Evolutionary conservation across 1,140 invertebrate genomes (phyloP).

Genomic region (Micrasema longulum): DNA sequence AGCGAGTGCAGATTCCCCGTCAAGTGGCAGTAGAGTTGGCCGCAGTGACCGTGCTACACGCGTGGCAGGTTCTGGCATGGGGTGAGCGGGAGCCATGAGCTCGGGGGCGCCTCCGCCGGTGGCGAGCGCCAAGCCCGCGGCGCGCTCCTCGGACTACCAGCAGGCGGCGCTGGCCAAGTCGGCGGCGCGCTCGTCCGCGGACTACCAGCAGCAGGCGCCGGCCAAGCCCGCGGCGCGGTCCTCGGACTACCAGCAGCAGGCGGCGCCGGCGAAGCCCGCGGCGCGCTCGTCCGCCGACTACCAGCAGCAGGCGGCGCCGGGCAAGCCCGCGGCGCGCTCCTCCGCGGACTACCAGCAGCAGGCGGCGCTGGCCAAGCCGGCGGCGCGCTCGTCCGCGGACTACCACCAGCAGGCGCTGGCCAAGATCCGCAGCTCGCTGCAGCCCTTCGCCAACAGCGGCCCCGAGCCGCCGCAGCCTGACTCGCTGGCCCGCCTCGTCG

Average conservation of each 20-base stretch:
- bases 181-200: slow-evolving; percentile 80
- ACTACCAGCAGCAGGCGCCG: slow-evolving; percentile 89
- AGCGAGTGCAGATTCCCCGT: not conserved
- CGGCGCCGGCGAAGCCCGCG: slow-evolving; percentile 69
- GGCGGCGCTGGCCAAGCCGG: slow-evolving; percentile 76
- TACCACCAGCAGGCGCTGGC: slow-evolving; percentile 90
- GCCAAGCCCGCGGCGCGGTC: slow-evolving; percentile 86
- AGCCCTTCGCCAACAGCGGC: slow-evolving; percentile 83
- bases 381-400: slow-evolving; percentile 81
- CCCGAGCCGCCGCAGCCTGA: slow-evolving; percentile 67
- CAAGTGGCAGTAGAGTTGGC: slow-evolving; percentile 6
- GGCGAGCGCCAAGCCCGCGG: slow-evolving; percentile 73
- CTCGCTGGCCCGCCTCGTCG: slow-evolving; percentile 71
- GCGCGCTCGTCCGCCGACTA: slow-evolving; percentile 71
- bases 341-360: too few species aligned
- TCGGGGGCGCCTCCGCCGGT: slow-evolving; percentile 63
- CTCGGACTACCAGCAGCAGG: slow-evolving; percentile 76
- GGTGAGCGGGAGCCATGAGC: slow-evolving; percentile 74
- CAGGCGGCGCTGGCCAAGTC: too few species aligned
- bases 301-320: slow-evolving; percentile 67
- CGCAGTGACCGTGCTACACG: not conserved
- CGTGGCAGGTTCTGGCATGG: slow-evolving; percentile 51
- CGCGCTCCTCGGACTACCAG: slow-evolving; percentile 85
- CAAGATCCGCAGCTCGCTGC: slow-evolving; percentile 86
- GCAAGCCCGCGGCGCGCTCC: slow-evolving; percentile 59